Evolutionary conservation across 2,113 vertebrate species (phyloP).

Genomic region (Chaetodon trifascialis): DNA sequence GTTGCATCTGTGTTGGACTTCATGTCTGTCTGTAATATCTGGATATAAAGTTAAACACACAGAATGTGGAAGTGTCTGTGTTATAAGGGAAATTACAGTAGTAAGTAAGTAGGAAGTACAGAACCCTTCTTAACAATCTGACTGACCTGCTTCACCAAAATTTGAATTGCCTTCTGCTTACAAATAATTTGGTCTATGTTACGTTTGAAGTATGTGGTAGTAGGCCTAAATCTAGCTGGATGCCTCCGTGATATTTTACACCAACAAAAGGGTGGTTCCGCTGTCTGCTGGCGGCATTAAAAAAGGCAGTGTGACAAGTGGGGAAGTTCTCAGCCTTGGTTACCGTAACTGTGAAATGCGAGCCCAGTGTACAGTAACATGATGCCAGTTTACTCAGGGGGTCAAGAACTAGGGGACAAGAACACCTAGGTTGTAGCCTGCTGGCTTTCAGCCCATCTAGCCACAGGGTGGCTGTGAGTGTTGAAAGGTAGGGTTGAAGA

Average conservation of each 20-base stretch:
- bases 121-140: background rate
- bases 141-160: background rate
- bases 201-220: background rate
- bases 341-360: slow-evolving; percentile 76
- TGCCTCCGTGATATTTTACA: slow-evolving; percentile 35
- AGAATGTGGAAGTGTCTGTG: background rate
- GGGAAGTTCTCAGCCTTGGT: slow-evolving; percentile 78
- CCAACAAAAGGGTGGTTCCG: slow-evolving; percentile 19
- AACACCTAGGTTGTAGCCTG: slow-evolving; percentile 70
- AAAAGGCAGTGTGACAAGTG: slow-evolving; percentile 43
- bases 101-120: too few species aligned
- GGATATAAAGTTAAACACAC: background rate
- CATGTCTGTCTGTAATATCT: background rate
- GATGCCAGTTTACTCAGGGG: slow-evolving; percentile 45
- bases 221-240: background rate
- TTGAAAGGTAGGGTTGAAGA: slow-evolving; percentile 63
- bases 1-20: background rate
- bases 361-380: slow-evolving; percentile 64
- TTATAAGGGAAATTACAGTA: background rate
- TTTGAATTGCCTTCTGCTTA: background rate
- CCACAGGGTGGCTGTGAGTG: slow-evolving; percentile 55
- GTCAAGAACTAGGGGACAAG: slow-evolving; percentile 56
- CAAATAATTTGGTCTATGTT: background rate
- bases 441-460: slow-evolving; percentile 58
- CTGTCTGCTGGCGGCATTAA: slow-evolving; percentile 9